A percentile compares a stretch with the other conserved stretches of the same genome.
phyloP scores from a whole-genome alignment of 2,797 vertebrate genomes.

The Sylvia borin region DNA sequence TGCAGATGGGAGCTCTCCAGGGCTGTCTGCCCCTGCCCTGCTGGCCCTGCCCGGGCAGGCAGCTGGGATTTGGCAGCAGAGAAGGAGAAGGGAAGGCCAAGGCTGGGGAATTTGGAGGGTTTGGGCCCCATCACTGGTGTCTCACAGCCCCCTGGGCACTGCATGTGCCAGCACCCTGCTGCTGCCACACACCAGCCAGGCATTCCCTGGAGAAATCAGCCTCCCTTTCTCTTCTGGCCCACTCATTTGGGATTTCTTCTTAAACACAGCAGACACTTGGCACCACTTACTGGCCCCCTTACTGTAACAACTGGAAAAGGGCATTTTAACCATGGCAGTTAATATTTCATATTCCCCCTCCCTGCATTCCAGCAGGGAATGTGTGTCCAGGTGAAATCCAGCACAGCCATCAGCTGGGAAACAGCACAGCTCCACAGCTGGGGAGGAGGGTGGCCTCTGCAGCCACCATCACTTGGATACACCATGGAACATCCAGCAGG shows the following conservation, averaged over 20 bases:
- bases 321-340: background rate
- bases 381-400: background rate
- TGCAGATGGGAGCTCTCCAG: background rate
- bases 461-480: background rate
- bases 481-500: background rate
- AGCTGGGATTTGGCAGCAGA: background rate
- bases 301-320: background rate
- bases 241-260: background rate
- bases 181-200: background rate
- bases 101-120: background rate
- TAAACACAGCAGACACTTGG: background rate
- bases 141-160: background rate
- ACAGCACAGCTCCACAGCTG: background rate
- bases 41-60: background rate
- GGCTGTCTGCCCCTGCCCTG: background rate
- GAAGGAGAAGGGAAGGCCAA: background rate
- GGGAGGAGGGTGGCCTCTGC: background rate
- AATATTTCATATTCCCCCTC: background rate
- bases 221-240: background rate
- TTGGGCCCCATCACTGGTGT: too few species aligned
- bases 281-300: background rate
- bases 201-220: background rate
- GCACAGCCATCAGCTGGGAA: background rate
- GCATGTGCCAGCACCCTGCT: background rate
- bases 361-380: background rate